Evolutionary conservation across 2,888 invertebrate species (phyloP).

Genomic region (Coenonympha glycerion): DNA sequence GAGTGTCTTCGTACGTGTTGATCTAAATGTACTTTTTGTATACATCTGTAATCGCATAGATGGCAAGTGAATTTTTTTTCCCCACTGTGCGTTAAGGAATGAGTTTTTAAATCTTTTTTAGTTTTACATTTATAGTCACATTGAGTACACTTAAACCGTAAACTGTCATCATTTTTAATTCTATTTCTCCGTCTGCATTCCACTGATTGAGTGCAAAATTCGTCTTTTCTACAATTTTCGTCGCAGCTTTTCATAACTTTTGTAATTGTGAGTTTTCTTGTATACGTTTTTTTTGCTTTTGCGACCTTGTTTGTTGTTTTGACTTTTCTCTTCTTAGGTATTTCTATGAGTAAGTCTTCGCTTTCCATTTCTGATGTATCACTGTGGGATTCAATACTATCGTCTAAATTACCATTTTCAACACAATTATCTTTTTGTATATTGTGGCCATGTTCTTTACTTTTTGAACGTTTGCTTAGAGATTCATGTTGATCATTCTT

Average conservation of each 20-base stretch:
- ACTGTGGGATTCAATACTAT: background rate
- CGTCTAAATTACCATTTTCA: background rate
- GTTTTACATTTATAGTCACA: background rate
- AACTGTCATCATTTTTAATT: background rate
- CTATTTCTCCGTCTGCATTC: background rate
- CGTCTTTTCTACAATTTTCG: background rate
- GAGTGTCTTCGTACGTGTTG: background rate
- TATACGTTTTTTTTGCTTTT: background rate
- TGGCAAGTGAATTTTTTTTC: background rate
- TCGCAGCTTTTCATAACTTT: background rate
- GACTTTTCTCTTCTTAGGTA: background rate
- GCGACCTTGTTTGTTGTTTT: background rate
- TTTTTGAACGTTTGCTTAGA: too few relatives aligned
- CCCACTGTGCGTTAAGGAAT: background rate
- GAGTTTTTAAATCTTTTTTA: background rate
- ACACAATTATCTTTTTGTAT: background rate
- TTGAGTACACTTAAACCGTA: background rate
- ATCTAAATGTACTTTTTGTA: background rate
- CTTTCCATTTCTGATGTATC: background rate
- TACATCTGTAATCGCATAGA: background rate
- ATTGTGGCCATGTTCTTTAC: too few relatives aligned
- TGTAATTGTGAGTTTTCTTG: background rate
- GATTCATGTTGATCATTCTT: too few relatives aligned
- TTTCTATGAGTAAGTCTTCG: background rate
- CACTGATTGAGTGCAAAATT: background rate